Percentiles rank a stretch among this genome's conserved stretches.
phyloP scores from a whole-genome alignment of 2,113 vertebrate species.

The Campylorhamphus procurvoides region DNA sequence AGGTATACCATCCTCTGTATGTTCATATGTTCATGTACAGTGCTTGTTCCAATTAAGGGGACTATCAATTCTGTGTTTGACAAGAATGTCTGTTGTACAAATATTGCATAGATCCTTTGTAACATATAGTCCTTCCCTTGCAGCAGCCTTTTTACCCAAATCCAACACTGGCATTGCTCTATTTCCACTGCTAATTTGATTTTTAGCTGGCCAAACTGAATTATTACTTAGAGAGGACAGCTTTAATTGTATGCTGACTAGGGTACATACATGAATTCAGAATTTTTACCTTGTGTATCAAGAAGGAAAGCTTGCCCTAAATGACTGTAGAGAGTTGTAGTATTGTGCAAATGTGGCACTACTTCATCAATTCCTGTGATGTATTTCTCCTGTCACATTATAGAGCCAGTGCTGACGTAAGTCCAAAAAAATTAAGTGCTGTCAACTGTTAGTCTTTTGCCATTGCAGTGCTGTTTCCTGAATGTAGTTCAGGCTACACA shows the following conservation, averaged over 20 bases:
- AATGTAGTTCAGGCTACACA: constrained; percentile 25
- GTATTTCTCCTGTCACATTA: constrained; percentile 17
- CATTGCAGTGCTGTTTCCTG: background rate
- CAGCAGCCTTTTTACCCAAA: background rate
- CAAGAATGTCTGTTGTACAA: background rate
- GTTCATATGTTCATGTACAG: accelerated
- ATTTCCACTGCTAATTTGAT: background rate
- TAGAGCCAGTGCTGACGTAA: constrained; percentile 44
- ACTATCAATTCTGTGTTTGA: background rate
- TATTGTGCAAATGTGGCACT: background rate
- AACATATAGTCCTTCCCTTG: background rate
- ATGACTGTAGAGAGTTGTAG: background rate
- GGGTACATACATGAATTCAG: background rate
- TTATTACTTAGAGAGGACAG: background rate
- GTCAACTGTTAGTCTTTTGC: constrained; percentile 33
- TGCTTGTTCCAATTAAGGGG: background rate
- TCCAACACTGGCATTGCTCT: background rate
- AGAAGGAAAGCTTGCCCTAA: background rate
- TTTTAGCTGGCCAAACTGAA: background rate
- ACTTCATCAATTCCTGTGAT: background rate
- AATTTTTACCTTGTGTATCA: background rate
- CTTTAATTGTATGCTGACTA: background rate
- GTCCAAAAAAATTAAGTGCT: constrained; percentile 59
- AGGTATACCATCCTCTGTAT: too few relatives aligned
- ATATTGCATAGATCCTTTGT: background rate